Evolutionary conservation across 2,797 vertebrate genomes (phyloP).

Genomic region (Propithecus perrieri): DNA sequence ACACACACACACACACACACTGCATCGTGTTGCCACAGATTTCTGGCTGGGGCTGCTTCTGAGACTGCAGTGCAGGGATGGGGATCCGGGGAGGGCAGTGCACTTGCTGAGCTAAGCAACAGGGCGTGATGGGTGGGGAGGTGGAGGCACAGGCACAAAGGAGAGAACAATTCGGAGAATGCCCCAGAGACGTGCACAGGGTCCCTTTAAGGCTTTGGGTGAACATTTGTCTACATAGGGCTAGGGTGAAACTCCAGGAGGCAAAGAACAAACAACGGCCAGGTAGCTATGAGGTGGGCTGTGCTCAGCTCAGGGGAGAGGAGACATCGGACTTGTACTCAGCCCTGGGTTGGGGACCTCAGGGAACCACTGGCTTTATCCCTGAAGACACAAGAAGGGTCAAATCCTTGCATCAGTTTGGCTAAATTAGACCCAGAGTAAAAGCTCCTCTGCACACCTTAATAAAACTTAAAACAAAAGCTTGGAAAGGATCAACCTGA

Average conservation of each 20-base stretch:
- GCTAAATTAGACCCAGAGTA: background rate
- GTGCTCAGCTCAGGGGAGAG: background rate
- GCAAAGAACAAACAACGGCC: background rate
- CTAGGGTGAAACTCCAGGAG: background rate
- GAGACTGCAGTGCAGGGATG: background rate
- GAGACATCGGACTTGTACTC: background rate
- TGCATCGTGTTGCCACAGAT: background rate
- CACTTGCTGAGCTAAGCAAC: background rate
- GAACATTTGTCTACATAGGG: background rate
- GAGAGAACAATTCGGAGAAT: background rate
- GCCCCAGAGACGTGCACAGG: accelerated
- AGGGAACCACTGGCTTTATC: accelerated
- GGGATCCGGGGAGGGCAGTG: background rate
- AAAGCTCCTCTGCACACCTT: background rate
- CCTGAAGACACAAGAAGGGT: background rate
- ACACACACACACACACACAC: background rate
- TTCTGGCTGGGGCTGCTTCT: background rate
- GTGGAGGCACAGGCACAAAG: background rate
- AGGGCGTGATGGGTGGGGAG: accelerated
- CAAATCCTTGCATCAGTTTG: background rate
- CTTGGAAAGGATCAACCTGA: background rate
- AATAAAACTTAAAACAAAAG: background rate
- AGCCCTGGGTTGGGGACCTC: background rate
- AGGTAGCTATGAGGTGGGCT: background rate
- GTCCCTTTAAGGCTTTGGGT: background rate